Evolutionary conservation across 2,888 invertebrate genomes (phyloP).

Genomic region (Zygogramma bicolorata): DNA sequence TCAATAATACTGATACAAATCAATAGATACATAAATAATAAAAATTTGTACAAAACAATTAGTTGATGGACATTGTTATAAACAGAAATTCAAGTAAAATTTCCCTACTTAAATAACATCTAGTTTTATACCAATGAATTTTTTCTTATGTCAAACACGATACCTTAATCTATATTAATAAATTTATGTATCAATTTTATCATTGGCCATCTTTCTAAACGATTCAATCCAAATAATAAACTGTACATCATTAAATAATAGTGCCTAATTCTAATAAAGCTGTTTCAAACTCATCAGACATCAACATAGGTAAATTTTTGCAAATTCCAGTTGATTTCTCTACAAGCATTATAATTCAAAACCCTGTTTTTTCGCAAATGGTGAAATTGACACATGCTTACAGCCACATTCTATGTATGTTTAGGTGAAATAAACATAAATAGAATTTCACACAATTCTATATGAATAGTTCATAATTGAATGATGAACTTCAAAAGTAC

Average conservation of each 20-base stretch:
- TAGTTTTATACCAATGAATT: slow-evolving; percentile 63
- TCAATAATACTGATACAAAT: slow-evolving; percentile 46
- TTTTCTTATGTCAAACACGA: slow-evolving; percentile 62
- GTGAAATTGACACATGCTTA: slow-evolving; percentile 47
- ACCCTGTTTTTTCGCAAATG: slow-evolving; percentile 23
- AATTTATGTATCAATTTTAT: slow-evolving; percentile 47
- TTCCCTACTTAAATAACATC: slow-evolving; percentile 64
- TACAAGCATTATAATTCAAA: neutral
- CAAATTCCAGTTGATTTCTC: neutral
- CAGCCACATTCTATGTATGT: slow-evolving; percentile 57
- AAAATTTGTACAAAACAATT: slow-evolving; percentile 33
- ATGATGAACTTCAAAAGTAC: slow-evolving; percentile 58
- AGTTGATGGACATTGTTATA: slow-evolving; percentile 54
- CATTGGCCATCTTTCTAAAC: slow-evolving; percentile 27
- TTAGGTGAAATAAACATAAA: slow-evolving; percentile 53
- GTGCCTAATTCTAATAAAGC: slow-evolving; percentile 5
- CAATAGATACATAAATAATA: slow-evolving; percentile 16
- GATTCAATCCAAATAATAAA: neutral
- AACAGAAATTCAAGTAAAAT: slow-evolving; percentile 55
- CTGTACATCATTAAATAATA: slow-evolving; percentile 14
- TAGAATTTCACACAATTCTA: slow-evolving; percentile 55
- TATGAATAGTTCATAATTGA: slow-evolving; percentile 49
- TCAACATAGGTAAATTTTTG: neutral
- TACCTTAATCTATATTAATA: slow-evolving; percentile 58
- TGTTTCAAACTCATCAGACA: neutral